Conservation (phyloP, 1,140 invertebrate genomes). For the Bradynema listronoti region DNA sequence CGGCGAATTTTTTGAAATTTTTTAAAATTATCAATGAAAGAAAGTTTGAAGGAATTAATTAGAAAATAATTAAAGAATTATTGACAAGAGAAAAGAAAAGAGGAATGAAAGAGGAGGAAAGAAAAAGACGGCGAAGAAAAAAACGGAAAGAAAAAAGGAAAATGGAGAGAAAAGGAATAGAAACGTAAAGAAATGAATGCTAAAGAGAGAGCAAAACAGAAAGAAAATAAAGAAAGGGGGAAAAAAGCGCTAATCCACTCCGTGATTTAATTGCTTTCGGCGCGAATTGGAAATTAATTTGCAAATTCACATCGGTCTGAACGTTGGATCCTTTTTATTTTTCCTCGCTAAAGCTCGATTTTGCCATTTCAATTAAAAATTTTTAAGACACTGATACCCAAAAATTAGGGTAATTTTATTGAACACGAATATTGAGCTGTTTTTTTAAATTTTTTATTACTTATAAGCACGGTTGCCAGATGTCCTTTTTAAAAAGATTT, state of each 20-base stretch:
- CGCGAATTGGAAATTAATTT: not conserved
- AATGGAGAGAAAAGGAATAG: not conserved
- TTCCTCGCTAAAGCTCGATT: not conserved
- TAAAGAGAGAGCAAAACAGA: slow-evolving; percentile 13
- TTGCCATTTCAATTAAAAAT: not conserved
- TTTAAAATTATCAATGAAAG: too few species aligned
- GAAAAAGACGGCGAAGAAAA: not conserved
- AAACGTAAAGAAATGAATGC: not conserved
- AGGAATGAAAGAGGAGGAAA: not conserved
- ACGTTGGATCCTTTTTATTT: too few species aligned
- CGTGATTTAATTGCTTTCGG: not conserved
- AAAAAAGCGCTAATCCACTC: slow-evolving; percentile 6
- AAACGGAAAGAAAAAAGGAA: slow-evolving; percentile 11
- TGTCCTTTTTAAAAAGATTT: too few species aligned
- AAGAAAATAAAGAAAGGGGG: slow-evolving; percentile 6
- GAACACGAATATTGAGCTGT: too few species aligned
- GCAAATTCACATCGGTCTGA: not conserved
- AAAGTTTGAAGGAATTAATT: slow-evolving; percentile 2
- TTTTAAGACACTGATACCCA: not conserved
- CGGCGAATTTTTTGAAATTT: too few species aligned
- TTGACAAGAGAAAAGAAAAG: not conserved
- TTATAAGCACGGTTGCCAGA: too few species aligned
- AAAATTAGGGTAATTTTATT: not conserved
- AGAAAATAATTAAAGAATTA: not conserved
- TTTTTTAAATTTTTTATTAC: too few species aligned